phyloP scores from a whole-genome alignment of 92 coral and sea anemone genomes.

The Nematostella vectensis region DNA sequence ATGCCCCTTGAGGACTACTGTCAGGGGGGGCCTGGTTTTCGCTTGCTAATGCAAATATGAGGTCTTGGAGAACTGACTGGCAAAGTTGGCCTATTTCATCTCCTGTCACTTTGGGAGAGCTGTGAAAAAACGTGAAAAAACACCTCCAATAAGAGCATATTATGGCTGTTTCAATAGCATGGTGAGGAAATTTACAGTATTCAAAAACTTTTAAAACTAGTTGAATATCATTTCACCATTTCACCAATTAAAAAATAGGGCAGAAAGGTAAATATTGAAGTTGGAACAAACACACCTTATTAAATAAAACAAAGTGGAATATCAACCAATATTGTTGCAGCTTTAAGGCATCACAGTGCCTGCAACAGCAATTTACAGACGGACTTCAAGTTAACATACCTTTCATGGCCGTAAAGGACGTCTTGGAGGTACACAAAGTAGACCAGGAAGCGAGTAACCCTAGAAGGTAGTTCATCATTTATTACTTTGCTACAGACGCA shows the following conservation, averaged over 20 bases:
- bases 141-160: neutral
- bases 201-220: too few species aligned
- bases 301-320: too few species aligned
- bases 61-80: constrained; percentile 91
- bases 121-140: constrained; percentile 6
- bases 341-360: too few species aligned
- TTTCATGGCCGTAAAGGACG: constrained; percentile 66
- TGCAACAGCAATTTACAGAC: too few species aligned
- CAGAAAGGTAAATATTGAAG: too few species aligned
- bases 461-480: constrained; percentile 7
- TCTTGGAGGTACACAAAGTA: constrained; percentile 94
- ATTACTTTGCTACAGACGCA: too few species aligned
- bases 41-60: constrained; percentile 55
- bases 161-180: neutral
- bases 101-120: constrained; percentile 56
- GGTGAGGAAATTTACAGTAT: too few species aligned
- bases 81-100: constrained; percentile 92
- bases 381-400: too few species aligned
- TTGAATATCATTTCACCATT: neutral
- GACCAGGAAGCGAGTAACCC: constrained; percentile 85
- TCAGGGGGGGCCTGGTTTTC: constrained; percentile 26
- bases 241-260: too few species aligned
- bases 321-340: too few species aligned
- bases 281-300: too few species aligned
- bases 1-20: constrained; percentile 16